phyloP scores from a whole-genome alignment of 2,113 vertebrate genomes.

The Gopherus flavomarginatus region DNA sequence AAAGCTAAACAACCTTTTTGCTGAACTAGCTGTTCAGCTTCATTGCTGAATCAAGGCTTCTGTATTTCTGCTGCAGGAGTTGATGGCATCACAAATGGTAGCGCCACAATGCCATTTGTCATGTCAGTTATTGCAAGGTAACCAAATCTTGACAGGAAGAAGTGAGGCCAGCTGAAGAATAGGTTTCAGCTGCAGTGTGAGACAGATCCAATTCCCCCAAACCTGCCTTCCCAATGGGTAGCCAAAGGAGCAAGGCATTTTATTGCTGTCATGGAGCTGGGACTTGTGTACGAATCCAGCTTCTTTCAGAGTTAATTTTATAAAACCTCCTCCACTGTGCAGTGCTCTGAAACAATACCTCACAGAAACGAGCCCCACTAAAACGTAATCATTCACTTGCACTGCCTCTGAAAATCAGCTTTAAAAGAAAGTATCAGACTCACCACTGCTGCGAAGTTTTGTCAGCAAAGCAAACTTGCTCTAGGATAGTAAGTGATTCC shows the following conservation, averaged over 20 bases:
- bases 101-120: not conserved
- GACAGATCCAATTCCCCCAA: not conserved
- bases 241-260: not conserved
- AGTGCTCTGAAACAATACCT: rapidly evolving
- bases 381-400: rapidly evolving
- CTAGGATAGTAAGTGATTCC: not conserved
- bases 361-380: rapidly evolving
- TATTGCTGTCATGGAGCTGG: not conserved
- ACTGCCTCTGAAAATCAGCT: not conserved
- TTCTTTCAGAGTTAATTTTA: not conserved
- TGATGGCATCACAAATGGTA: not conserved
- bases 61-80: not conserved
- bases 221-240: not conserved
- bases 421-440: not conserved
- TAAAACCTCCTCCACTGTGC: not conserved
- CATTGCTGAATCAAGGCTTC: not conserved
- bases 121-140: not conserved
- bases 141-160: not conserved
- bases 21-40: not conserved
- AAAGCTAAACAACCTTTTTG: not conserved
- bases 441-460: rapidly evolving
- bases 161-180: not conserved
- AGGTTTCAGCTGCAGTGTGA: not conserved
- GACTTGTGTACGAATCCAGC: not conserved
- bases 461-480: rapidly evolving